Conservation (phyloP, 2,888 invertebrate genomes). For the Polyommatus iphigenia region DNA sequence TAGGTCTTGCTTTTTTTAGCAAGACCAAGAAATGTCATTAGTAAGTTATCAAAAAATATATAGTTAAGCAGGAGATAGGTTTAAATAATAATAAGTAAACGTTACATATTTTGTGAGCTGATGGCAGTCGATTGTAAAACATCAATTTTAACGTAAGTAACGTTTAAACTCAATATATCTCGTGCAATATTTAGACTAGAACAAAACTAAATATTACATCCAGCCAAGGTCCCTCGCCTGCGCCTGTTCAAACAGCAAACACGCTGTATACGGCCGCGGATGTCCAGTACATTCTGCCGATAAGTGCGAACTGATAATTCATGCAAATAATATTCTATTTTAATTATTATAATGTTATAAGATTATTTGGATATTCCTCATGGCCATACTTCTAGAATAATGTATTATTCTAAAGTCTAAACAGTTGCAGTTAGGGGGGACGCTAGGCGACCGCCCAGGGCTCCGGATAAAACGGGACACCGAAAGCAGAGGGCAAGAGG, state of each 20-base stretch:
- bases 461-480: no score
- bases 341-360: background rate
- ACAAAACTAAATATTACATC: slow-evolving; percentile 7
- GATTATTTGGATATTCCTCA: no score
- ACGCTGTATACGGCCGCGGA: background rate
- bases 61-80: no score
- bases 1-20: no score
- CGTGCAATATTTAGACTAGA: slow-evolving; percentile 7
- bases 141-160: background rate
- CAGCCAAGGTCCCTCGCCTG: background rate
- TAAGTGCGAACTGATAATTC: background rate
- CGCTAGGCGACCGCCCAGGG: no score
- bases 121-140: background rate
- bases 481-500: no score
- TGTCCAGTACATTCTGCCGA: background rate
- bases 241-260: slow-evolving; percentile 16
- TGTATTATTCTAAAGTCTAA: no score
- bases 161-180: slow-evolving; percentile 1
- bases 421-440: no score
- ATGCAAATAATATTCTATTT: background rate
- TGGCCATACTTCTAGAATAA: no score
- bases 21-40: no score
- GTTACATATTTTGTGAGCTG: background rate
- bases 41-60: no score
- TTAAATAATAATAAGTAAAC: no score